Evolutionary conservation across 1,140 invertebrate genomes (phyloP).

Genomic region (Sitophilus oryzae): DNA sequence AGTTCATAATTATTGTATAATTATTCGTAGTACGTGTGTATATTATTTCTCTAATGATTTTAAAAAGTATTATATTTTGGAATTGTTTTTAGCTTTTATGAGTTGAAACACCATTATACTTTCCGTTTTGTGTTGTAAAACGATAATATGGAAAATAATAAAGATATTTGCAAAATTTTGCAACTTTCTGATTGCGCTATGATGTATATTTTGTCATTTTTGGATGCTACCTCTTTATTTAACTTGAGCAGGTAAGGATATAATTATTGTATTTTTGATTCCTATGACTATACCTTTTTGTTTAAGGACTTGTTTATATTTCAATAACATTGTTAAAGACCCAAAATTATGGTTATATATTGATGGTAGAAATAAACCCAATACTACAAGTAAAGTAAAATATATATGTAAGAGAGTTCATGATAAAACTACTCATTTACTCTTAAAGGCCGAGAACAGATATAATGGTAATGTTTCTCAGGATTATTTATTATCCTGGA

Average conservation of each 20-base stretch:
- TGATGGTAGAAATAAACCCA: slow-evolving; percentile 27
- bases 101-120: no score
- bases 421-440: slow-evolving; percentile 25
- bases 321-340: slow-evolving; percentile 28
- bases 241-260: slow-evolving; percentile 28
- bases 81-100: no score
- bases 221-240: slow-evolving; percentile 29
- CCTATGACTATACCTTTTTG: not conserved
- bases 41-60: no score
- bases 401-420: slow-evolving; percentile 26
- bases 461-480: slow-evolving; percentile 13
- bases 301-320: slow-evolving; percentile 31
- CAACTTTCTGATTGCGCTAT: slow-evolving; percentile 26
- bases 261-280: not conserved
- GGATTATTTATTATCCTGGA: slow-evolving; percentile 10
- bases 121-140: no score
- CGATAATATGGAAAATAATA: slow-evolving; percentile 3
- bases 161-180: slow-evolving; percentile 16
- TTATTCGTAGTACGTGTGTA: no score
- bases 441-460: slow-evolving; percentile 23
- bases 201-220: slow-evolving; percentile 29
- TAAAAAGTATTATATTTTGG: no score
- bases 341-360: slow-evolving; percentile 29
- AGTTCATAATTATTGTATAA: no score
- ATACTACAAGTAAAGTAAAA: slow-evolving; percentile 26